phyloP scores from a whole-genome alignment of 2,113 vertebrate genomes.

The Dinomys branickii region DNA sequence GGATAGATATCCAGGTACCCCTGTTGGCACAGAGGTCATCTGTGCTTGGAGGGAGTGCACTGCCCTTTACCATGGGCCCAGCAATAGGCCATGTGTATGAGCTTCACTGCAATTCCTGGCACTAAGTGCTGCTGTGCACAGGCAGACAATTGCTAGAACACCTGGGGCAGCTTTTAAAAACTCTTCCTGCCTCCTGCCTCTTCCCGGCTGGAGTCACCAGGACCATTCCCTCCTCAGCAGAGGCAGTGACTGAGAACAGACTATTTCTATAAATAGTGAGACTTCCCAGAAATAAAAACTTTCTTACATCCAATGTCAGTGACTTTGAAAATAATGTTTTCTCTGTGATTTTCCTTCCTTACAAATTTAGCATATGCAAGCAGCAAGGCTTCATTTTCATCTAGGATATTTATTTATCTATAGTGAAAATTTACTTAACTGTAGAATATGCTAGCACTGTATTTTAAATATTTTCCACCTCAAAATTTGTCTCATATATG shows the following conservation, averaged over 20 bases:
- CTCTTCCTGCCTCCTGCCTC: accelerated
- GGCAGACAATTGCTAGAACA: not conserved
- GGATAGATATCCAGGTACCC: accelerated
- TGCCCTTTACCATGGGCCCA: accelerated
- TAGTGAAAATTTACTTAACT: not conserved
- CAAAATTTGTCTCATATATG: not conserved
- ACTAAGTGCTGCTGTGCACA: not conserved
- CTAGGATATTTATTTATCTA: not conserved
- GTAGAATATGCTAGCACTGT: too few species aligned
- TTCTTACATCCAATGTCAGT: not conserved
- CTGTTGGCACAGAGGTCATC: not conserved
- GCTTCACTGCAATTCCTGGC: not conserved
- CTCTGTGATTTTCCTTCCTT: not conserved
- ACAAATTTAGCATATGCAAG: not conserved
- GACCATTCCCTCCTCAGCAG: not conserved
- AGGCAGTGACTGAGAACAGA: not conserved
- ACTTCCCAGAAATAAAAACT: not conserved
- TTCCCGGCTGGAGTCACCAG: accelerated
- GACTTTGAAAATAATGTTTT: not conserved
- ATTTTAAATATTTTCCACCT: not conserved
- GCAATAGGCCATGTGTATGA: accelerated
- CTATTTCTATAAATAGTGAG: not conserved
- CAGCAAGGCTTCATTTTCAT: not conserved
- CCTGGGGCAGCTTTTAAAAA: not conserved
- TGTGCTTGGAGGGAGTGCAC: accelerated